These are phyloP conservation scores for Taxidea taxus DNA, from an alignment of 2,113 vertebrate genomes.

Conservation along the genomic window DNA sequence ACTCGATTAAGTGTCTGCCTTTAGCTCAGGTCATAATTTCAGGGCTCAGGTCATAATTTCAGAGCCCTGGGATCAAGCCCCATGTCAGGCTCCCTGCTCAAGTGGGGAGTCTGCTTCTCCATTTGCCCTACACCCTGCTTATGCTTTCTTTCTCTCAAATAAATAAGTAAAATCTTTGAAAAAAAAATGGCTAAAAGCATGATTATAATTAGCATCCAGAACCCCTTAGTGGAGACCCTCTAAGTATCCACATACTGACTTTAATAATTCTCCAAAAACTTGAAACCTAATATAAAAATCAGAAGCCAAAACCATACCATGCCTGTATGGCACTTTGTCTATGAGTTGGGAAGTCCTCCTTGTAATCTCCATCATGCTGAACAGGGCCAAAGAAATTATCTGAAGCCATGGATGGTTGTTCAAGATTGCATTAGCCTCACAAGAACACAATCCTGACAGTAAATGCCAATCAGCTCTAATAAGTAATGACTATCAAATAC, in stretches of 20 bases:
- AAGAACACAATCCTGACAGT: neutral
- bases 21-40: neutral
- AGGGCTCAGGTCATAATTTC: neutral
- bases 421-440: neutral
- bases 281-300: neutral
- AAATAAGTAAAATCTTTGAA: neutral
- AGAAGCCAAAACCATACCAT: neutral
- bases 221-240: neutral
- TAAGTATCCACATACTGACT: neutral
- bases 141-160: neutral
- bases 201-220: neutral
- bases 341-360: neutral
- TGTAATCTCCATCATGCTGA: neutral
- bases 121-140: neutral
- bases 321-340: neutral
- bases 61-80: neutral
- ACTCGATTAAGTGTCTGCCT: neutral
- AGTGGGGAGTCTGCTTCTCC: neutral
- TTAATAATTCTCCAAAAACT: slow-evolving; percentile 1
- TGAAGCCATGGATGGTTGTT: neutral
- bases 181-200: neutral
- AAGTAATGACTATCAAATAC: neutral
- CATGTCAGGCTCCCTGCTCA: neutral
- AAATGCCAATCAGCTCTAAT: neutral
- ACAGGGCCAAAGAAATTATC: neutral